Evolutionary conservation across 2,888 invertebrate genomes (phyloP).

Genomic region (Eupithecia tripunctaria): DNA sequence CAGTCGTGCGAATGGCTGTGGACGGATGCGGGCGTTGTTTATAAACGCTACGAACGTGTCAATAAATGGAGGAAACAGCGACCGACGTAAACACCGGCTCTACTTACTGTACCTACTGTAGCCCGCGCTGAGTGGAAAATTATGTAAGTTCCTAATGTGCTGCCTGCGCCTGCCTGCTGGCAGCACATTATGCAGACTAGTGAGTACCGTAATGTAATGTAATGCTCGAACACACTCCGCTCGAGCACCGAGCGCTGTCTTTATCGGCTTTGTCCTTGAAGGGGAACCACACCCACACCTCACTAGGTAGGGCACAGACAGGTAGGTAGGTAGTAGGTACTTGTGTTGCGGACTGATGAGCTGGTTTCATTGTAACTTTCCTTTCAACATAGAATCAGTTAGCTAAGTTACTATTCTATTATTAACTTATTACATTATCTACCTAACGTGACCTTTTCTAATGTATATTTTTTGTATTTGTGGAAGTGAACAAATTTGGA

Average conservation of each 20-base stretch:
- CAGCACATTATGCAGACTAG: background rate
- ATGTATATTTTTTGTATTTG: no score
- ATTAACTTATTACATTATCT: no score
- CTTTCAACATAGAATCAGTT: background rate
- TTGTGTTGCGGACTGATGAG: background rate
- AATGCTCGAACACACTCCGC: background rate
- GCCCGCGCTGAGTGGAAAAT: background rate
- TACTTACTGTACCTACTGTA: no score
- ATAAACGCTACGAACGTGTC: constrained; percentile 15
- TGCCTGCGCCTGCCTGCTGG: background rate
- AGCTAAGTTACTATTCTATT: no score
- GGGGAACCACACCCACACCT: background rate
- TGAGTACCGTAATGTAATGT: background rate
- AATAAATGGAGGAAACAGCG: constrained; percentile 21
- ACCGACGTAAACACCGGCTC: background rate
- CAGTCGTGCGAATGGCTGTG: constrained; percentile 8
- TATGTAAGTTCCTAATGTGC: background rate
- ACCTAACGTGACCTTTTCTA: no score
- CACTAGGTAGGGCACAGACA: no score
- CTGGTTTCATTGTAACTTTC: background rate
- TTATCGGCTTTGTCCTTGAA: background rate
- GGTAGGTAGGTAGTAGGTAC: no score
- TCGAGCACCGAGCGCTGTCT: background rate
- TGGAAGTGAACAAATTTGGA: no score
- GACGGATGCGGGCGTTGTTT: constrained; percentile 13